Conservation (phyloP, 2,888 invertebrate species). For the Hirtodrosophila trivittata region DNA sequence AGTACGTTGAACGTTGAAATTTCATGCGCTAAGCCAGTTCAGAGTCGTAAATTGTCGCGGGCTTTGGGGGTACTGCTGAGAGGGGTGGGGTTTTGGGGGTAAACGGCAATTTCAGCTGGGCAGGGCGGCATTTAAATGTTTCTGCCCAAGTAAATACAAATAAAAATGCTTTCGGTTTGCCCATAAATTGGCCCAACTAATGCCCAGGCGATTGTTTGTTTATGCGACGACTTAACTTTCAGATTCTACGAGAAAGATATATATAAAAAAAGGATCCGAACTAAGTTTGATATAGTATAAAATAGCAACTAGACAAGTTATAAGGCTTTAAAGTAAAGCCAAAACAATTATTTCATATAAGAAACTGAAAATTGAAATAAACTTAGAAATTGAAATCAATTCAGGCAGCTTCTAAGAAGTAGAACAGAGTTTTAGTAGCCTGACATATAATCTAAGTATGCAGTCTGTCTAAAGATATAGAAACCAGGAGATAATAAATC, state of each 20-base stretch:
- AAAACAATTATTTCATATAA: too few species aligned
- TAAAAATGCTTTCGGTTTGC: conserved; percentile 45
- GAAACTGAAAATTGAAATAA: too few species aligned
- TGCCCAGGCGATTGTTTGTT: conserved; percentile 52
- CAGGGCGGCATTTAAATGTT: conserved; percentile 43
- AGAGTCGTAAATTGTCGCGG: conserved; percentile 57
- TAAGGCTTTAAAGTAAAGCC: too few species aligned
- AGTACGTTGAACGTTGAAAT: conserved; percentile 16
- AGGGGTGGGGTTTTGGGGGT: background rate
- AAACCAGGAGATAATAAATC: too few species aligned
- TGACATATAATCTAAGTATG: too few species aligned
- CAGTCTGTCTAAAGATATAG: too few species aligned
- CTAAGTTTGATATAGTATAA: too few species aligned
- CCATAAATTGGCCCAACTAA: conserved; percentile 49
- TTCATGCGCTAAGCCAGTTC: conserved; percentile 55
- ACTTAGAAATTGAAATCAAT: too few species aligned
- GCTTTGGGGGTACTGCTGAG: conserved; percentile 35
- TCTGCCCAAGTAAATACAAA: conserved; percentile 50
- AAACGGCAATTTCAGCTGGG: background rate
- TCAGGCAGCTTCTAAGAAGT: too few species aligned
- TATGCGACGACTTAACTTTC: conserved; percentile 43
- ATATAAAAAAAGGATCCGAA: too few species aligned
- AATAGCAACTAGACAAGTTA: too few species aligned
- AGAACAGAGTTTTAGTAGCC: too few species aligned
- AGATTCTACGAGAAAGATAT: conserved; percentile 21